Evolutionary conservation across 1,140 invertebrate genomes (phyloP).

Genomic region (honey bee (Apis mellifera)): Amel_HAv3.1 CM009934.2:11742001-11742500

Average conservation of each 20-base stretch:
- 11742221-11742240: too few relatives aligned
- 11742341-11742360: slow-evolving; percentile 62
- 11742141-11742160: slow-evolving; percentile 5
- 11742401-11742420: slow-evolving; percentile 47
- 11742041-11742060: slow-evolving; percentile 28
- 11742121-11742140: slow-evolving; percentile 37
- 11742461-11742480: slow-evolving; percentile 65
- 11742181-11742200: too few relatives aligned
- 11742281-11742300: background rate
- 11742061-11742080: slow-evolving; percentile 45
- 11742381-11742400: slow-evolving; percentile 48
- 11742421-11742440: slow-evolving; percentile 62
- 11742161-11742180: background rate
- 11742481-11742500: slow-evolving; percentile 47
- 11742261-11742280: too few relatives aligned
- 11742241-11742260: too few relatives aligned
- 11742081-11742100: slow-evolving; percentile 51
- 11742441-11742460: slow-evolving; percentile 66
- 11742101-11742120: slow-evolving; percentile 32
- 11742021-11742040: too few relatives aligned
- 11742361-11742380: slow-evolving; percentile 24
- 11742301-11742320: background rate
- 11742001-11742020: slow-evolving; percentile 56
- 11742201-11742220: background rate
- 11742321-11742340: slow-evolving; percentile 47